Evolutionary conservation across 2,888 invertebrate species (phyloP).

Genomic region (Tridacna crocea): DNA sequence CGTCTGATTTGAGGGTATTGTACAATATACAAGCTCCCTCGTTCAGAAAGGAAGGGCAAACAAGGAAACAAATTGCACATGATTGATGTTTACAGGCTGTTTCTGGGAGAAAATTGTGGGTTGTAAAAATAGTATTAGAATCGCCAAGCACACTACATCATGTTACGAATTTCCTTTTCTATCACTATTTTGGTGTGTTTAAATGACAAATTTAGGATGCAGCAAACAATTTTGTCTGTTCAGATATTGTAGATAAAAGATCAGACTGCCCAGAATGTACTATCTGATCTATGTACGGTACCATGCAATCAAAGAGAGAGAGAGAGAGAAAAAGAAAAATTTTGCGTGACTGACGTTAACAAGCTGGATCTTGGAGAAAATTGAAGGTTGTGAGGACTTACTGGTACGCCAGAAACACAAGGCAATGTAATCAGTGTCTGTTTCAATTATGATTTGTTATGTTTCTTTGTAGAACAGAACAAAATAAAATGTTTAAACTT

Average conservation of each 20-base stretch:
- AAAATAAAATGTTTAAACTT: no score
- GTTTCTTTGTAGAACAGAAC: background rate
- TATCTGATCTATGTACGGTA: no score
- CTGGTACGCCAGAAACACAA: background rate
- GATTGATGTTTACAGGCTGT: constrained; percentile 16
- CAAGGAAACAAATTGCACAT: background rate
- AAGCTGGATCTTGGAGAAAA: background rate
- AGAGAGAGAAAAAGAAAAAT: no score
- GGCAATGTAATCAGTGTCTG: constrained; percentile 1
- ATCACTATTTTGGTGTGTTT: background rate
- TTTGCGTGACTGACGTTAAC: no score
- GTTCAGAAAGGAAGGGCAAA: no score
- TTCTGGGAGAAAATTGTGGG: background rate
- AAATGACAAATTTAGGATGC: no score
- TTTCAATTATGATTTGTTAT: background rate
- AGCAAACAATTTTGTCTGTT: no score
- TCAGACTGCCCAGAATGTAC: no score
- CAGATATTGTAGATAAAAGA: no score
- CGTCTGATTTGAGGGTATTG: no score
- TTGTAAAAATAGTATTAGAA: constrained; percentile 16
- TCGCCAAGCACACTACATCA: background rate
- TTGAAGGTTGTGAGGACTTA: background rate
- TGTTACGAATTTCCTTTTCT: background rate
- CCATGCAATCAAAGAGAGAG: no score
- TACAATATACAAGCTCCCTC: no score